Evolutionary conservation across 1,140 invertebrate species (phyloP), one percentile per base, ranked within the genome.

Genomic region (Cotesia vestalis): DNA sequence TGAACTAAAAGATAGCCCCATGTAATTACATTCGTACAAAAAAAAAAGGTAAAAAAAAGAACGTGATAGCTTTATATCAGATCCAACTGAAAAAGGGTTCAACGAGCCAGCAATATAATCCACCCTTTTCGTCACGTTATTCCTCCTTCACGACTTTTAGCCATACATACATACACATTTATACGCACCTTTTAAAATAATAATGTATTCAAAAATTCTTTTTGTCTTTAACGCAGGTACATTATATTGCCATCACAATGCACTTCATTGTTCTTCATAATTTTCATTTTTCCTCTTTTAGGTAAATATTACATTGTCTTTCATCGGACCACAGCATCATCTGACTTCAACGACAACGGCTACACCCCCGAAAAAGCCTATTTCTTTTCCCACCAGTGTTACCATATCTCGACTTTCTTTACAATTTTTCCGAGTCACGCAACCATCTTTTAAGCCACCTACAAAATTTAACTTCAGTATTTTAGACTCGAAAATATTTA

Each of bases 401-500:
- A 73, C 40, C 11, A 72, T 87, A 4, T 73, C 78, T 1, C 75
- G 84, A 6, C 53, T 75, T 20, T 81, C 83, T 0, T 69, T 78
- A 0, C 76, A 60, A 9, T 87, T 81, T 69, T 76, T 69, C 5
- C 83, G 86, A 34, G 70, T 87, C 4, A 78, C 80, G n/a, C 81
- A 84, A 67, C 85, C 85, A 1, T 61, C 55, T 1, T 71, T 38
- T 36, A 81, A 81, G 57, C 76, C 76, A 20, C 79, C 74, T 73
- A 66, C 77, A 61, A 81, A 75, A 5, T 71, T 81, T 20, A 72
- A 59, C 35, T 87, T 87, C 61, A 74, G 6, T 66, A 53, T 84
- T 9, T 60, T 74, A 5, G 79, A 80, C 3, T 80, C 80, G 5
- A 70, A 66, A 5, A 85, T 87, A 4, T 90, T 91, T 76, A 85